Percentiles rank a stretch among this genome's conserved stretches.
These are phyloP conservation scores for Bimastos eiseni DNA, from an alignment of 2,888 invertebrate genomes.

Conservation along the genomic window DNA sequence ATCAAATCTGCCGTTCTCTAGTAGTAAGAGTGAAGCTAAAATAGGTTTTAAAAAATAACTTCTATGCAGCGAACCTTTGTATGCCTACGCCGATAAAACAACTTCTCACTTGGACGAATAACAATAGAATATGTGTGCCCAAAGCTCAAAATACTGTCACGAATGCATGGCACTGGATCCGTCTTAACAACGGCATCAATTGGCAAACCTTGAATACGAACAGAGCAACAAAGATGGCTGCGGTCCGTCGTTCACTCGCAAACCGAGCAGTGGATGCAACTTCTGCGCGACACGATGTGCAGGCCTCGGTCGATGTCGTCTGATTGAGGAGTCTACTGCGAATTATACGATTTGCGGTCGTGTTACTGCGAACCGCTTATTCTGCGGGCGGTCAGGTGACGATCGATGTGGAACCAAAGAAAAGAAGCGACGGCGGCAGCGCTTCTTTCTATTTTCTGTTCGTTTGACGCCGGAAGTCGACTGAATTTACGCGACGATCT, in stretches of 20 bases:
- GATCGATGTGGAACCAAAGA: not conserved
- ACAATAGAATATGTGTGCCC: not conserved
- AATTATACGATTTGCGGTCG: slow-evolving; percentile 9
- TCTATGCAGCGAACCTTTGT: not conserved
- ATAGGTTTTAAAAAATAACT: not conserved
- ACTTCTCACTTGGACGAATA: not conserved
- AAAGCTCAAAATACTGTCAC: not conserved
- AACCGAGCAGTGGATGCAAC: not conserved
- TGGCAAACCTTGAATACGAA: not conserved
- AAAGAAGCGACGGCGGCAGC: not conserved
- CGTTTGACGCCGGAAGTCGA: not conserved
- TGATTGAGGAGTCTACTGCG: not conserved
- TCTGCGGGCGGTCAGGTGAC: not conserved
- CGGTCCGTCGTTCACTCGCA: not conserved
- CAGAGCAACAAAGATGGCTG: not conserved
- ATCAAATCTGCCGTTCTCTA: too few relatives aligned
- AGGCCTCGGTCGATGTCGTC: not conserved
- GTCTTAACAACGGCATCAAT: not conserved
- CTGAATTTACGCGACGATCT: not conserved
- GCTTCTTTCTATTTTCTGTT: not conserved
- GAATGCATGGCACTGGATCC: not conserved
- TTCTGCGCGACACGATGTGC: not conserved
- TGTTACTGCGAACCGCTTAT: not conserved
- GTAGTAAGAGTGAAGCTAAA: too few relatives aligned
- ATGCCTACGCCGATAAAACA: not conserved